Evolutionary conservation across 2,888 invertebrate genomes (phyloP).

Genomic region (Dicyrtoma fusca): DNA sequence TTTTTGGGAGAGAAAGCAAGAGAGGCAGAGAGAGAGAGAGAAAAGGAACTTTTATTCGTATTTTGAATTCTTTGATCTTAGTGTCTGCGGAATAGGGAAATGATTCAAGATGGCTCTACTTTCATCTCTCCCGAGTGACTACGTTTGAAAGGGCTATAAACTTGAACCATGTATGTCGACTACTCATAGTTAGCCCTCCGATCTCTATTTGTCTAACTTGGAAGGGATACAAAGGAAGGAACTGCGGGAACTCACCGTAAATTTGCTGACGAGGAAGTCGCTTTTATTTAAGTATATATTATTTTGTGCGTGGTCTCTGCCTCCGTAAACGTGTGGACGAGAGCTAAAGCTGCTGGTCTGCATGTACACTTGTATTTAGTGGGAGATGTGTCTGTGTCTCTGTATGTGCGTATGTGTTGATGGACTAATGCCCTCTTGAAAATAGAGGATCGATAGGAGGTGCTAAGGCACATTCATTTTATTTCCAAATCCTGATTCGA

Average conservation of each 20-base stretch:
- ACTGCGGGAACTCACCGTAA: not conserved
- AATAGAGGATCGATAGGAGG: conserved; percentile 18
- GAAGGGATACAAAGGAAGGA: too few relatives aligned
- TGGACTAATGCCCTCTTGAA: conserved; percentile 1
- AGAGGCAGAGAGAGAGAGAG: not conserved
- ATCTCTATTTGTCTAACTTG: not conserved
- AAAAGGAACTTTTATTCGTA: not conserved
- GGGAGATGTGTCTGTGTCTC: not conserved
- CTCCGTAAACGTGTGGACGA: not conserved
- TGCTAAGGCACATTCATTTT: conserved; percentile 20
- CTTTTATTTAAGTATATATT: too few relatives aligned
- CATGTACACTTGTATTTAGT: not conserved
- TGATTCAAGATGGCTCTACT: conserved; percentile 11
- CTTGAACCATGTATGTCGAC: conserved; percentile 10
- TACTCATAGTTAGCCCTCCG: conserved; percentile 1
- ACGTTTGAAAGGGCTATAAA: conserved; percentile 6
- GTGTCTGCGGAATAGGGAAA: too few relatives aligned
- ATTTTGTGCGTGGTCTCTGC: not conserved
- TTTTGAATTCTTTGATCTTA: too few relatives aligned
- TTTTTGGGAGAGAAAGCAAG: not conserved
- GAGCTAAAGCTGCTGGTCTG: not conserved
- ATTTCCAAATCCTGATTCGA: conserved; percentile 21
- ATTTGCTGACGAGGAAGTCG: not conserved
- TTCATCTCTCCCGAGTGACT: conserved; percentile 23
- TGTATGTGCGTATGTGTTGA: conserved; percentile 5